Evolutionary conservation across 2,888 invertebrate species (phyloP).

Genomic region (Monochamus alternatus): DNA sequence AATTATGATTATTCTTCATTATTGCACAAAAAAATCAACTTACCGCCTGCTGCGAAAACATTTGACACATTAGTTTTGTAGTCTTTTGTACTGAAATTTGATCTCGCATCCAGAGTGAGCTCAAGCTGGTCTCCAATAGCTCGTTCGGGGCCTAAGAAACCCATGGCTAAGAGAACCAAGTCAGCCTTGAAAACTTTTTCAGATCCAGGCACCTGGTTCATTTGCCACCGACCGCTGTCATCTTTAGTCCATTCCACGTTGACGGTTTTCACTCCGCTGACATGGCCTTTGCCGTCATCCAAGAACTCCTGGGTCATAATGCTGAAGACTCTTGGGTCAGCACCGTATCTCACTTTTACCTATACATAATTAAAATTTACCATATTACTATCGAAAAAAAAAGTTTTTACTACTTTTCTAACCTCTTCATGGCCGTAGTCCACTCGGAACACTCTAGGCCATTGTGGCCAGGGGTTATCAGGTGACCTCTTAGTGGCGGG

Average conservation of each 20-base stretch:
- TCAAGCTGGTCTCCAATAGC: constrained; percentile 86
- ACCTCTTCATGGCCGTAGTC: constrained; percentile 99
- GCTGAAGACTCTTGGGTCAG: constrained; percentile 94
- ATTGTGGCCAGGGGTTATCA: constrained; percentile 99
- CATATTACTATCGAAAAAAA: not conserved
- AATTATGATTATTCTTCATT: too few relatives aligned
- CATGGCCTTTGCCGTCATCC: constrained; percentile 90
- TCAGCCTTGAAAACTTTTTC: constrained; percentile 89
- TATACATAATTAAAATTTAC: constrained; percentile 40
- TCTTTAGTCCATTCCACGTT: constrained; percentile 96
- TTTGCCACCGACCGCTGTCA: constrained; percentile 93
- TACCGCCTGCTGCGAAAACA: constrained; percentile 97
- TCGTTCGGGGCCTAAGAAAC: constrained; percentile 96
- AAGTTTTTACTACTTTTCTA: constrained; percentile 10
- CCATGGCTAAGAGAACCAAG: constrained; percentile 97
- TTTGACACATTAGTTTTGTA: constrained; percentile 91
- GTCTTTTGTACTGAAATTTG: constrained; percentile 92
- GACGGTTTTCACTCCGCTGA: constrained; percentile 92
- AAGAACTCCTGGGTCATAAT: constrained; percentile 96
- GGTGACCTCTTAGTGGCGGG: constrained; percentile 85
- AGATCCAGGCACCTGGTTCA: constrained; percentile 88
- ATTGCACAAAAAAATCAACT: constrained; percentile 51
- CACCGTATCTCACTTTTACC: constrained; percentile 88
- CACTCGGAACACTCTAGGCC: constrained; percentile 95
- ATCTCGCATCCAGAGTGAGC: constrained; percentile 90